These are phyloP conservation scores for Alethe diademata DNA, from an alignment of 2,113 vertebrate species.

Conservation along the genomic window DNA sequence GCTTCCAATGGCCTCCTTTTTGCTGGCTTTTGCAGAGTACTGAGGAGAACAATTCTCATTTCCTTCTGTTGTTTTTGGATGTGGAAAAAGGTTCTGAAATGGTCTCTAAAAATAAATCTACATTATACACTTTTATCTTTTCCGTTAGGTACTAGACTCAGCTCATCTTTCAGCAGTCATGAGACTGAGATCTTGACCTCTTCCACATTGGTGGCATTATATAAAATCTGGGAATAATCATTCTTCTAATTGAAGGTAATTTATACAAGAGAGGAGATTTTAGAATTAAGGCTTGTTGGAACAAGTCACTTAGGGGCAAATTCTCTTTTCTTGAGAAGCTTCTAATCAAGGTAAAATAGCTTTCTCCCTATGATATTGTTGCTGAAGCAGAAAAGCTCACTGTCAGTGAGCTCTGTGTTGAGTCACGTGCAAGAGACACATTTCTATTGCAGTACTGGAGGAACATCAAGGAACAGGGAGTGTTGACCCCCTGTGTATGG, in stretches of 20 bases:
- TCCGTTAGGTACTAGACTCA: not conserved
- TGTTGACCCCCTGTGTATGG: not conserved
- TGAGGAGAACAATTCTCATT: not conserved
- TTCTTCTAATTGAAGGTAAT: not conserved
- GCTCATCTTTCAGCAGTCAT: slow-evolving; percentile 9
- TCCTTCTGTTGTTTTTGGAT: slow-evolving; percentile 51
- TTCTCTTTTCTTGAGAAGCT: not conserved
- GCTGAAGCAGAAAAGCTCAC: not conserved
- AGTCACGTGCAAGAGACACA: not conserved
- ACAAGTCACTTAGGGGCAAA: not conserved
- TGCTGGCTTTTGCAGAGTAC: not conserved
- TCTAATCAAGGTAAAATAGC: not conserved
- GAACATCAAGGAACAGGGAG: not conserved
- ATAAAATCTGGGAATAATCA: not conserved
- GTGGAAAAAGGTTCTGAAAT: slow-evolving; percentile 29
- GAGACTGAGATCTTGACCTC: not conserved
- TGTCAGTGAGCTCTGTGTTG: not conserved
- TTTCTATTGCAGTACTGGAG: not conserved
- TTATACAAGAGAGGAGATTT: not conserved
- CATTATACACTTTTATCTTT: not conserved
- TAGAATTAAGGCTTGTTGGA: not conserved
- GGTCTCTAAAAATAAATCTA: slow-evolving; percentile 40
- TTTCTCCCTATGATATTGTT: not conserved
- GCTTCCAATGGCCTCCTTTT: not conserved
- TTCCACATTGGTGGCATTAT: not conserved